Conservation (phyloP, 2,888 invertebrate genomes). For the Pyrgus malvae region DNA sequence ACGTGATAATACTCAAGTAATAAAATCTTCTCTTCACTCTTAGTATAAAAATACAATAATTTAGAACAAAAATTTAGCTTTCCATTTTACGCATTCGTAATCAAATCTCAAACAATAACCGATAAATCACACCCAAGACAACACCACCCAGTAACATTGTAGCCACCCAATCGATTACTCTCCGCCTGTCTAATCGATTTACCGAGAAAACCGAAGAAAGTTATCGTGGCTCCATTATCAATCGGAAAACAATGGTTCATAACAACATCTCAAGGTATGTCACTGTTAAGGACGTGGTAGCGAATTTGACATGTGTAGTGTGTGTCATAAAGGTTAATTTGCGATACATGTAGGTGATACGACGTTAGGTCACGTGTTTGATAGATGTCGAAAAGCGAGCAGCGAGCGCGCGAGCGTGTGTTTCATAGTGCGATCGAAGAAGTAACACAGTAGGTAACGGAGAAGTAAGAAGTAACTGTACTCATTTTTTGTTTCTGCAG, state of each 20-base stretch:
- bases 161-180: slow-evolving; percentile 5
- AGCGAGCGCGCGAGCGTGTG: too few species aligned
- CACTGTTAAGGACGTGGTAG: not conserved
- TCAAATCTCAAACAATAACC: slow-evolving; percentile 5
- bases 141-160: not conserved
- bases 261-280: slow-evolving; percentile 10
- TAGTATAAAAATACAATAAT: too few species aligned
- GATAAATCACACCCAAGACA: slow-evolving; percentile 1
- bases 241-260: slow-evolving; percentile 22
- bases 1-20: too few species aligned
- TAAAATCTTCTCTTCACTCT: too few species aligned
- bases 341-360: not conserved
- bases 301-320: not conserved
- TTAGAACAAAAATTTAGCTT: too few species aligned
- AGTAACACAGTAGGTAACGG: too few species aligned
- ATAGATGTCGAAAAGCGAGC: not conserved
- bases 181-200: slow-evolving; percentile 36
- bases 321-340: not conserved
- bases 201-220: slow-evolving; percentile 50
- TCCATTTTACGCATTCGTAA: not conserved
- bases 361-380: slow-evolving; percentile 1
- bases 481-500: too few species aligned
- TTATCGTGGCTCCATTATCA: slow-evolving; percentile 47
- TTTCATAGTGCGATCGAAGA: too few species aligned
- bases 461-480: too few species aligned